Percentiles rank a stretch among this genome's conserved stretches.
phyloP scores from a whole-genome alignment of 2,797 vertebrate genomes.

The Lophotriccus pileatus region DNA sequence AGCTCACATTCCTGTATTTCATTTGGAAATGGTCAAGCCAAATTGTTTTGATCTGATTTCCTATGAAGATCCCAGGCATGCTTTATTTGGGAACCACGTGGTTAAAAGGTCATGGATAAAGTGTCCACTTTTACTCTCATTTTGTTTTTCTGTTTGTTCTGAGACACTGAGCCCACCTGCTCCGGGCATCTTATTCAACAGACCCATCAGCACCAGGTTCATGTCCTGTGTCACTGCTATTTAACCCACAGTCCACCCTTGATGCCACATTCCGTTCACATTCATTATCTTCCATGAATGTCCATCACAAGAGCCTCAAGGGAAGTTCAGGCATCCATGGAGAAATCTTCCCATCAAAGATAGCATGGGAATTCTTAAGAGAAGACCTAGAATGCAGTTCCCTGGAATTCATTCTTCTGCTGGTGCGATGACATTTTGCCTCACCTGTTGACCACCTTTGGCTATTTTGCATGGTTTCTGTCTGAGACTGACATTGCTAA shows the following conservation, averaged over 20 bases:
- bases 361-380: not conserved
- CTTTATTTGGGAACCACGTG: not conserved
- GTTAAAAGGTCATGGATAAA: not conserved
- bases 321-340: not conserved
- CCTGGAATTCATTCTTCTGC: not conserved
- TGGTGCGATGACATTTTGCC: not conserved
- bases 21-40: not conserved
- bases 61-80: not conserved
- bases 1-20: not conserved
- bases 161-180: not conserved
- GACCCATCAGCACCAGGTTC: not conserved
- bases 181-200: not conserved
- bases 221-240: not conserved
- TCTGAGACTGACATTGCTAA: not conserved
- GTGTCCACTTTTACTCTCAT: fast-evolving
- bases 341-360: not conserved
- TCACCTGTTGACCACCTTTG: not conserved
- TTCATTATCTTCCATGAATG: not conserved
- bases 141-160: not conserved
- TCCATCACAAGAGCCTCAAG: not conserved
- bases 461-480: not conserved
- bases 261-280: not conserved
- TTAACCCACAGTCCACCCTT: not conserved
- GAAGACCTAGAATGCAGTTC: not conserved
- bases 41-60: not conserved